Conservation (phyloP, 2,113 vertebrate species). For the Sardina pilchardus region DNA sequence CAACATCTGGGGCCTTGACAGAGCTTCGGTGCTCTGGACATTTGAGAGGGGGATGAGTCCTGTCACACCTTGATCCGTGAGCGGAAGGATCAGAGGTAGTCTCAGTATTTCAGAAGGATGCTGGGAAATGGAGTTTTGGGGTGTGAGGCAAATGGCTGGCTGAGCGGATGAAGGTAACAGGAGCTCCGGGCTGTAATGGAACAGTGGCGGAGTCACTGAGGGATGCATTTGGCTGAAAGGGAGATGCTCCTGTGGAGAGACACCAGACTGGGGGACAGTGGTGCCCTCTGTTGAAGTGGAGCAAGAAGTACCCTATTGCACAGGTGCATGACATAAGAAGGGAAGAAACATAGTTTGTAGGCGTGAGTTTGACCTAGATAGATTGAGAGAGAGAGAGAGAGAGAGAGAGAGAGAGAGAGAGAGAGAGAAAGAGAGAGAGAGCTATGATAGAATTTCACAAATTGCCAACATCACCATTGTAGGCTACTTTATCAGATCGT, state of each 20-base stretch:
- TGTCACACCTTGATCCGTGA: background rate
- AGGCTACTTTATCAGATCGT: too few relatives aligned
- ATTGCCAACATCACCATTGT: too few relatives aligned
- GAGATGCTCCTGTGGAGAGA: background rate
- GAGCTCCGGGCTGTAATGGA: background rate
- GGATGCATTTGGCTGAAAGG: background rate
- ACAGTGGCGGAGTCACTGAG: background rate
- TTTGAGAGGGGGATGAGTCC: background rate
- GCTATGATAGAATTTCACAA: too few relatives aligned
- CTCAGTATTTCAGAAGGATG: constrained; percentile 15
- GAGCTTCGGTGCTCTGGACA: constrained; percentile 30
- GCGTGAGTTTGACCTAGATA: background rate
- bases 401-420: background rate
- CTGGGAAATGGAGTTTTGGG: constrained; percentile 16
- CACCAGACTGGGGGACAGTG: background rate
- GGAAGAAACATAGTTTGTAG: background rate
- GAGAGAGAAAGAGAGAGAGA: too few relatives aligned
- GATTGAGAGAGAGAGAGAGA: background rate
- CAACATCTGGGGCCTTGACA: constrained; percentile 44
- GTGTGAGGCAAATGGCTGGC: background rate
- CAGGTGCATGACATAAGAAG: background rate
- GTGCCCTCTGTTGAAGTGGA: background rate
- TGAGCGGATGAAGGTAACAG: background rate
- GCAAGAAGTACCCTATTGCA: background rate
- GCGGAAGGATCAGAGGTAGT: background rate